A percentile compares a stretch with the other conserved stretches of the same genome.
Conservation (phyloP, 2,113 vertebrate species). For the Ursus arctos region DNA sequence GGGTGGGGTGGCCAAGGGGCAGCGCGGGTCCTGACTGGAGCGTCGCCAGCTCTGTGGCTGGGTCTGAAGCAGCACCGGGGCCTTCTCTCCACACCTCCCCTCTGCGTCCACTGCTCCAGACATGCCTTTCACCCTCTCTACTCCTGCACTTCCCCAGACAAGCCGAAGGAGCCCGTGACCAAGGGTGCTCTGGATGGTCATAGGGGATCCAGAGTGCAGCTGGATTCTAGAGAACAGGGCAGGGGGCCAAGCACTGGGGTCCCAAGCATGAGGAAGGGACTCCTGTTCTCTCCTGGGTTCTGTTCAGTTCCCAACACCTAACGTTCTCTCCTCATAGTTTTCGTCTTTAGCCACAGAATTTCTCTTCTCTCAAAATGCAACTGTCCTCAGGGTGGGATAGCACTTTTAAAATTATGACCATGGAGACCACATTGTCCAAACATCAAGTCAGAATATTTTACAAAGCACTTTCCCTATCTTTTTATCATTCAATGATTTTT, state of each 20-base stretch:
- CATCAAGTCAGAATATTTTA: background rate
- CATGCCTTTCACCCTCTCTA: background rate
- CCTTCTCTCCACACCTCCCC: background rate
- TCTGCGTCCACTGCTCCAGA: background rate
- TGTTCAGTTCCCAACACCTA: background rate
- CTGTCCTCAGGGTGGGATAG: background rate
- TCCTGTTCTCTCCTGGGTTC: background rate
- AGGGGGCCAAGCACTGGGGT: background rate
- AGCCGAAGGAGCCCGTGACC: background rate
- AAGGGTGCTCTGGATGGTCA: rapidly evolving
- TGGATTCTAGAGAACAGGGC: background rate
- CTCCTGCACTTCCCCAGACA: background rate
- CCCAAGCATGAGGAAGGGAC: background rate
- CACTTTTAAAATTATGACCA: background rate
- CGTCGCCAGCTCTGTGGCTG: rapidly evolving
- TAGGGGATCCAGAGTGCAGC: background rate
- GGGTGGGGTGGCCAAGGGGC: background rate
- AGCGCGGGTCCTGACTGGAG: background rate
- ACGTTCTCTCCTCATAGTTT: background rate
- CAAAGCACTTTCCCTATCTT: background rate
- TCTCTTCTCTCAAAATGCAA: background rate
- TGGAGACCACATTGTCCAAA: background rate
- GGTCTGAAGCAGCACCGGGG: background rate
- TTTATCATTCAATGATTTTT: background rate
- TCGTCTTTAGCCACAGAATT: background rate